These are phyloP conservation scores for Charaxes varanes DNA, from an alignment of 1,140 invertebrate species.

Conservation along the genomic window DNA sequence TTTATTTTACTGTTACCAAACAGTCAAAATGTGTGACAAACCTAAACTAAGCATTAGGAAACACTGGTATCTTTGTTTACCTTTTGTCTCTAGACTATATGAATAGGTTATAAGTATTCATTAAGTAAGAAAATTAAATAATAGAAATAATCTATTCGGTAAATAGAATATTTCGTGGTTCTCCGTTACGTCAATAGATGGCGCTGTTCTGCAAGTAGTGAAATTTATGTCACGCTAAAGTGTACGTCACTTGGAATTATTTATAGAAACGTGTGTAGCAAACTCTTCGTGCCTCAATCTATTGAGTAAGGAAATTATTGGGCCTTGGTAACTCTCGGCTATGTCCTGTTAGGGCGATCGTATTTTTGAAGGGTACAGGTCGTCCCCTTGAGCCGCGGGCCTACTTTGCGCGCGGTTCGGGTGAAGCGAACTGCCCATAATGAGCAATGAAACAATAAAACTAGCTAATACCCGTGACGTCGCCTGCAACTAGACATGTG, in stretches of 20 bases:
- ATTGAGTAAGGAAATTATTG: slow-evolving; percentile 92
- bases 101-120: no score
- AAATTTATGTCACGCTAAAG: slow-evolving; percentile 7
- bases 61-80: no score
- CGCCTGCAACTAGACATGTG: no score
- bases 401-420: slow-evolving; percentile 80
- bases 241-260: not conserved
- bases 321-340: slow-evolving; percentile 87
- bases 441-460: not conserved
- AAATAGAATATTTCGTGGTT: no score
- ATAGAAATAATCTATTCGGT: no score
- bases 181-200: slow-evolving; percentile 2
- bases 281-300: slow-evolving; percentile 84
- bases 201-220: slow-evolving; percentile 1
- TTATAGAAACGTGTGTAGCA: not conserved
- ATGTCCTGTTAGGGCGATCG: slow-evolving; percentile 76
- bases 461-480: no score
- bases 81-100: no score
- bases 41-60: no score
- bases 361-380: slow-evolving; percentile 85
- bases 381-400: slow-evolving; percentile 78
- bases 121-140: no score
- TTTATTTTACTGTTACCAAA: no score
- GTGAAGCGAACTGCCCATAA: slow-evolving; percentile 79
- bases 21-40: no score